Base-by-base conservation (phyloP, 1,140 invertebrate genomes). In the Drosophila subpulchrella region DNA sequence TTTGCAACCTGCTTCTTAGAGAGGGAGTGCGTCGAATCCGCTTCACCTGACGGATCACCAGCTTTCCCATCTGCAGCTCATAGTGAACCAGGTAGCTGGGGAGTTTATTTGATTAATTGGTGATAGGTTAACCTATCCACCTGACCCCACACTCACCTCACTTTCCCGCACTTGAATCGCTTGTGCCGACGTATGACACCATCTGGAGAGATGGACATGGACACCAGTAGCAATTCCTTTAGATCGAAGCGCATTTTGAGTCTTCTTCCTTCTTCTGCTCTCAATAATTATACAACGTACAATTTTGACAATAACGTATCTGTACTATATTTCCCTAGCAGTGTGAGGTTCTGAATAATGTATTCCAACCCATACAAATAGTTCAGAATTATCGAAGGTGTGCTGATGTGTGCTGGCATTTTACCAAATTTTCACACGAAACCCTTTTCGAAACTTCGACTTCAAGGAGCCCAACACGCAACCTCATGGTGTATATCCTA, bases 351-450 rank as follows among this genome's bases (percentile, higher is more conserved):
- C 38, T 11, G 38, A 63, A 20, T 42, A 13, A 58, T n/a, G n/a
- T 8, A 4, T 15, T 11, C 15, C 12, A 0, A n/a, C 30, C 15
- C 11, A 6, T 10, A 4, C 11, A 27, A 27, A 3, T 36, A 15
- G n/a, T 15, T 15, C 24, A 12, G 4, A 30, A 13, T 44, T 44
- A 7, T 51, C 47, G 11, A 60, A 24, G 59, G 62, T 30, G 10
- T 15, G 13, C 24, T 46, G n/a, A n/a, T 24, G 34, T 32, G n/a
- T 34, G 42, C 12, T 44, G 8, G 8, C 17, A 57, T 20, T 24
- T n/a, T 39, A 13, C 56, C 70, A 13, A 73, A 73, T 73, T 61
- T 72, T 68, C 60, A 81, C 82, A 85, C 82, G 81, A 84, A 86
- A 62, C 81, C 74, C 68, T 75, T 73, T 63, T 32, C 34, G 10